Conservation (phyloP, 2,888 invertebrate genomes). For the Pseudococcus viburni region DNA sequence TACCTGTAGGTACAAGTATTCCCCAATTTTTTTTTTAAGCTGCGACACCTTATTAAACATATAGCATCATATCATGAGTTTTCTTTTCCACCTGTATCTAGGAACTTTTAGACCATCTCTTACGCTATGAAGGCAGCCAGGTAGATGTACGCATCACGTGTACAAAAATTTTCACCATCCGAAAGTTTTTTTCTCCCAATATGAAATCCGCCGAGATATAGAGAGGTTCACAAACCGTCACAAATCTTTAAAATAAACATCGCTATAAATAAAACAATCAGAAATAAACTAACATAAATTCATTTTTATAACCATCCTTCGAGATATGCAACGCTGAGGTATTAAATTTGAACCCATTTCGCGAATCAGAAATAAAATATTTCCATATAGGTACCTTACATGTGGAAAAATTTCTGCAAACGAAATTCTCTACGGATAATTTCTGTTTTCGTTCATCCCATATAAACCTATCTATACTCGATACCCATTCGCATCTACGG, state of each 20-base stretch:
- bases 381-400: background rate
- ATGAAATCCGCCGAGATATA: background rate
- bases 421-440: constrained; percentile 17
- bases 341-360: constrained; percentile 18
- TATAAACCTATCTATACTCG: no score
- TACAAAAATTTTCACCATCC: background rate
- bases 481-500: no score
- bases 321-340: constrained; percentile 29
- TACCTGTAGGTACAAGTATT: no score
- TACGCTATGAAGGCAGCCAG: no score
- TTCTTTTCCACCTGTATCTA: no score
- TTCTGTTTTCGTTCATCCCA: background rate
- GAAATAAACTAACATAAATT: constrained; percentile 35
- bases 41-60: no score
- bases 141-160: no score
- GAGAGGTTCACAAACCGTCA: background rate
- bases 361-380: constrained; percentile 36
- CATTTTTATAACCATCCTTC: constrained; percentile 31
- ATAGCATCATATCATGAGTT: no score
- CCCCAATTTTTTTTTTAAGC: no score
- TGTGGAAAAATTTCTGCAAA: background rate
- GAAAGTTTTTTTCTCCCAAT: background rate
- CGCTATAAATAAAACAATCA: constrained; percentile 30
- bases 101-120: no score
- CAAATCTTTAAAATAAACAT: constrained; percentile 13